A percentile compares a stretch with the other conserved stretches of the same genome.
Evolutionary conservation across 2,113 vertebrate genomes (phyloP).

Genomic region (Thamnaconus septentrionalis): DNA sequence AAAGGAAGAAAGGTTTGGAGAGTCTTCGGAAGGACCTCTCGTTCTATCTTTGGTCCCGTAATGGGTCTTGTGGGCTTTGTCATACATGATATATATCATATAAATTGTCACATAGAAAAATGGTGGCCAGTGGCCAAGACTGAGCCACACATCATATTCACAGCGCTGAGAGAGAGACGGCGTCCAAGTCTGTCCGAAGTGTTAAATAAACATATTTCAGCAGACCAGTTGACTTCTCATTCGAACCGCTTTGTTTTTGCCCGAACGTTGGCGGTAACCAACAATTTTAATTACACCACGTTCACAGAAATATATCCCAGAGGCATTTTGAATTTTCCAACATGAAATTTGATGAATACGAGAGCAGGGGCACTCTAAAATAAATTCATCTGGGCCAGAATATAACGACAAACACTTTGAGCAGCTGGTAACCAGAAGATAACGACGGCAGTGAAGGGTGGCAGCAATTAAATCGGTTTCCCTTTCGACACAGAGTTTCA

Average conservation of each 20-base stretch:
- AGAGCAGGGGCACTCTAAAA: neutral
- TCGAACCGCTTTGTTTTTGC: conserved; percentile 13
- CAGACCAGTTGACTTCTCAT: conserved; percentile 1
- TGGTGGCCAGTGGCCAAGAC: conserved; percentile 16
- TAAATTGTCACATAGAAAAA: conserved; percentile 49
- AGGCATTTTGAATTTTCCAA: conserved; percentile 23
- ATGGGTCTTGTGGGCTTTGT: conserved; percentile 57
- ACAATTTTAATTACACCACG: conserved; percentile 24
- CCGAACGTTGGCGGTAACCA: conserved; percentile 11
- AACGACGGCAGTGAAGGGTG: too few species aligned
- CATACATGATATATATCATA: conserved; percentile 62
- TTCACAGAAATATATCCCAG: conserved; percentile 38
- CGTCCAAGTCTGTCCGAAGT: conserved; percentile 9
- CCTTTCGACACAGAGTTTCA: too few species aligned
- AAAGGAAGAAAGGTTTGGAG: conserved; percentile 29
- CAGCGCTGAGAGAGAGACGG: conserved; percentile 6
- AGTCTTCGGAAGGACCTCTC: conserved; percentile 29
- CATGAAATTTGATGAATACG: conserved; percentile 28
- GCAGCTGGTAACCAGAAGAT: too few species aligned
- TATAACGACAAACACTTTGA: too few species aligned
- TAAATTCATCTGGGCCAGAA: too few species aligned
- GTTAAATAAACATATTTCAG: conserved; percentile 10
- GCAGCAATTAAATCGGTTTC: too few species aligned
- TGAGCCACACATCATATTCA: conserved; percentile 29
- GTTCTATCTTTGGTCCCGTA: conserved; percentile 39